These are phyloP conservation scores for Anorthoa munda DNA, from an alignment of 2,888 invertebrate genomes.

Conservation along the genomic window DNA sequence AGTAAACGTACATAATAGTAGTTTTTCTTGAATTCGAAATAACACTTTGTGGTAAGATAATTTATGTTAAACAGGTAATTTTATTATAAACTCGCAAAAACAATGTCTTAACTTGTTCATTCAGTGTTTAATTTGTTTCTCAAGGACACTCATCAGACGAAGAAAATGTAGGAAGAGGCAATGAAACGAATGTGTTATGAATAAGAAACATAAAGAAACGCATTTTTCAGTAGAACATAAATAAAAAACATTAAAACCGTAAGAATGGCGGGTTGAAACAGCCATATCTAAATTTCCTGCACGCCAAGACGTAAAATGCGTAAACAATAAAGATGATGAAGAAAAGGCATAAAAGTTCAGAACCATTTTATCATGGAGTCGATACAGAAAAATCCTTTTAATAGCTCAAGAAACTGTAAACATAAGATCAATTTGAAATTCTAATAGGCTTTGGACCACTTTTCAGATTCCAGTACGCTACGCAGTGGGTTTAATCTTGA, in stretches of 20 bases:
- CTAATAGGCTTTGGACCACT: conserved; percentile 29
- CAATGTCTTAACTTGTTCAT: background rate
- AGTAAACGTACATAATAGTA: background rate
- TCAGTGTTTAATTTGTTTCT: conserved; percentile 7
- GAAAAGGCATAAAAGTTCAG: conserved; percentile 45
- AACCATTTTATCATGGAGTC: conserved; percentile 32
- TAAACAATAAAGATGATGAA: conserved; percentile 37
- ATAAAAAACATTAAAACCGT: conserved; percentile 35
- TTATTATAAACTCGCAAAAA: background rate
- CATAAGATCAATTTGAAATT: conserved; percentile 50
- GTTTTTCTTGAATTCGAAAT: background rate
- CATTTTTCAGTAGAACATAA: conserved; percentile 17
- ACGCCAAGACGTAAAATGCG: conserved; percentile 33
- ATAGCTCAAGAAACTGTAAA: conserved; percentile 53
- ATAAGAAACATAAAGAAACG: conserved; percentile 8
- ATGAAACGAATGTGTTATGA: conserved; percentile 11
- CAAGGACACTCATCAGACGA: background rate
- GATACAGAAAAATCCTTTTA: conserved; percentile 60
- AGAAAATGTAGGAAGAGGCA: background rate
- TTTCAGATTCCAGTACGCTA: conserved; percentile 8
- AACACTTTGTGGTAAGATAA: background rate
- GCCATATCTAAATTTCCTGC: conserved; percentile 35
- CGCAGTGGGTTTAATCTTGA: conserved; percentile 12
- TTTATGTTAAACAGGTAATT: background rate
- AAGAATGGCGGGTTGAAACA: conserved; percentile 12